Conservation (phyloP, 2,888 invertebrate genomes). For the Plagiodera versicolora region DNA sequence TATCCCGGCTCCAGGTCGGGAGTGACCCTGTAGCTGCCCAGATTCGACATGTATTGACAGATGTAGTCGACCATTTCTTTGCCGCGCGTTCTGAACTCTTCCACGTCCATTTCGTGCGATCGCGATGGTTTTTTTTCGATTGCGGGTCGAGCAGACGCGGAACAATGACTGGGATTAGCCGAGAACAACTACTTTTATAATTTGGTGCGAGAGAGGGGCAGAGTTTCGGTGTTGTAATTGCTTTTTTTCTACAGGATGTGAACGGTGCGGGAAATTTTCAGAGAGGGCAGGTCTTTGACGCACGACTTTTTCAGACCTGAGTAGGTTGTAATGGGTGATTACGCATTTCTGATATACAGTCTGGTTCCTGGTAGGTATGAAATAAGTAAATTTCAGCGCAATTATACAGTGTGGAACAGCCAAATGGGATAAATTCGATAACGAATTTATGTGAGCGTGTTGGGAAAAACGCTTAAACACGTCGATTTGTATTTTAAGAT, state of each 20-base stretch:
- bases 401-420: too few species aligned
- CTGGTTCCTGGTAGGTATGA: too few species aligned
- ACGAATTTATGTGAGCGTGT: too few species aligned
- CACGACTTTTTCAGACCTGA: not conserved
- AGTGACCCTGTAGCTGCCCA: conserved; percentile 80
- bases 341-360: too few species aligned
- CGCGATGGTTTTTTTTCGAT: not conserved
- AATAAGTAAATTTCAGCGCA: too few species aligned
- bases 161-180: too few species aligned
- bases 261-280: not conserved
- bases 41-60: conserved; percentile 82
- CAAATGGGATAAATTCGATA: too few species aligned
- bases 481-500: too few species aligned
- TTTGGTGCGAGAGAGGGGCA: not conserved
- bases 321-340: not conserved
- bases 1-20: conserved; percentile 92
- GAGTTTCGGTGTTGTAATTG: not conserved
- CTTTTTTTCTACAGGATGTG: conserved; percentile 8
- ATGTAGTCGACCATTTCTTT: conserved; percentile 97
- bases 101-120: conserved; percentile 71
- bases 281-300: not conserved
- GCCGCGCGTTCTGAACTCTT: conserved; percentile 83
- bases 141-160: too few species aligned
- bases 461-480: too few species aligned
- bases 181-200: conserved; percentile 29